These are phyloP conservation scores for Phacellophora camtschatica DNA, from an alignment of 30 jellyfish, hydroid and myxozoan genomes.

Conservation along the genomic window DNA sequence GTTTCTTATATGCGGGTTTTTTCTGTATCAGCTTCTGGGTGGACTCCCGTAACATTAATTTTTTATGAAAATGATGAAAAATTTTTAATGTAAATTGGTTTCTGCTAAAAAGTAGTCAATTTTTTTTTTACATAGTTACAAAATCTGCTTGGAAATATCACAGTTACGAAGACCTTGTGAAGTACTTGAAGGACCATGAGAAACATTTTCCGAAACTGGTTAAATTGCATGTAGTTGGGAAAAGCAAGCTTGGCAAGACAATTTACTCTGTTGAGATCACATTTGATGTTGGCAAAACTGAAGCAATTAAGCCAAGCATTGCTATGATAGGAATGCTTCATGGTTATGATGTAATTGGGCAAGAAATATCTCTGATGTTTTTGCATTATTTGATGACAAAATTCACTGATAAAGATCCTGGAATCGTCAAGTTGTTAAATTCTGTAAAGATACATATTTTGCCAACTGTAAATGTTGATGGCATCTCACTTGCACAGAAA, in stretches of 20 bases:
- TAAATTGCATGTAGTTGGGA: constrained; percentile 45
- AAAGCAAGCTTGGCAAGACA: constrained; percentile 32
- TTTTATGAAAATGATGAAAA: no score
- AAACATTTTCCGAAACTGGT: constrained; percentile 74
- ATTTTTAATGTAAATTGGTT: no score
- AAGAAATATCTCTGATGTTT: constrained; percentile 82
- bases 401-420: constrained; percentile 54
- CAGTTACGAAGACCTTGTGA: constrained; percentile 55
- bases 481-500: constrained; percentile 64
- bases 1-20: no score
- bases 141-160: constrained; percentile 69
- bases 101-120: no score
- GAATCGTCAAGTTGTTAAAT: constrained; percentile 50
- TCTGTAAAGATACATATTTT: constrained; percentile 60
- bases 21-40: no score
- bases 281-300: constrained; percentile 13
- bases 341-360: constrained; percentile 90
- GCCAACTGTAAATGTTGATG: constrained; percentile 88
- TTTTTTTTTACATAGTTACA: not conserved
- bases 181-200: constrained; percentile 79
- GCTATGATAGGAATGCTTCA: constrained; percentile 81
- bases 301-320: constrained; percentile 27
- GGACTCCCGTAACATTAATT: no score
- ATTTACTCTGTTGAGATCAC: constrained; percentile 68
- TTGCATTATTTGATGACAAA: constrained; percentile 76